Evolutionary conservation across 92 coral and sea anemone species (phyloP).

Genomic region (Epizoanthus rinbou): DNA sequence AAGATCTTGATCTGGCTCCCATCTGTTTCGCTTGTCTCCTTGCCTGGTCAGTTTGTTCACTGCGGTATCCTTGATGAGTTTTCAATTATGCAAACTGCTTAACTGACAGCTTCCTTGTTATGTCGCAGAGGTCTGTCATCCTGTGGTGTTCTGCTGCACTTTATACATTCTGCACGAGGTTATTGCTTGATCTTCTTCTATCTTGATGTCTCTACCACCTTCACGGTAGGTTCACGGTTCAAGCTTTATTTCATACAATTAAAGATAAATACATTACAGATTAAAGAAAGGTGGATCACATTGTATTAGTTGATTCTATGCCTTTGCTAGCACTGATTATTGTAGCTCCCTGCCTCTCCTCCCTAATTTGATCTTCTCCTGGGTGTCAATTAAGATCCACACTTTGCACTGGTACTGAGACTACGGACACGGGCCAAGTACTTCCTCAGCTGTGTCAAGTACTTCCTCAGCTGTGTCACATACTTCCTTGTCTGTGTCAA

Average conservation of each 20-base stretch:
- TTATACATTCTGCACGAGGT: slow-evolving; percentile 7
- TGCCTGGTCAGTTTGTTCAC: slow-evolving; percentile 7
- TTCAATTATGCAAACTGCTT: neutral
- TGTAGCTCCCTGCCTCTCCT: neutral
- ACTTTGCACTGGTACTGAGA: slow-evolving; percentile 8
- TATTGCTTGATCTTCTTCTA: neutral
- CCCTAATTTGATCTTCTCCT: neutral
- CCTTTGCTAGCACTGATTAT: neutral
- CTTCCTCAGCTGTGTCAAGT: no score
- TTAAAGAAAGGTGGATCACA: neutral
- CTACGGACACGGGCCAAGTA: no score
- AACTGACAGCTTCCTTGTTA: neutral
- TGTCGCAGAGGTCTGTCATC: slow-evolving; percentile 17
- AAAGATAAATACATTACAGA: no score
- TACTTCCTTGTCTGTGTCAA: neutral
- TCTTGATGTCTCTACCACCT: slow-evolving; percentile 12
- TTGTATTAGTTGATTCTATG: slow-evolving; percentile 5
- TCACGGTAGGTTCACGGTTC: no score
- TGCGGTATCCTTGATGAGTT: slow-evolving; percentile 8
- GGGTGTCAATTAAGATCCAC: neutral
- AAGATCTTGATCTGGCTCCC: slow-evolving; percentile 1
- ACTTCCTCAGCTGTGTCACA: no score
- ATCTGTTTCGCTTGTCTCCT: neutral
- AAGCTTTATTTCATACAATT: no score
- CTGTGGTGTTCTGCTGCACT: neutral